These are phyloP conservation scores for Xiphophorus maculatus DNA, from an alignment of 2,113 vertebrate genomes.

Conservation along the genomic window DNA sequence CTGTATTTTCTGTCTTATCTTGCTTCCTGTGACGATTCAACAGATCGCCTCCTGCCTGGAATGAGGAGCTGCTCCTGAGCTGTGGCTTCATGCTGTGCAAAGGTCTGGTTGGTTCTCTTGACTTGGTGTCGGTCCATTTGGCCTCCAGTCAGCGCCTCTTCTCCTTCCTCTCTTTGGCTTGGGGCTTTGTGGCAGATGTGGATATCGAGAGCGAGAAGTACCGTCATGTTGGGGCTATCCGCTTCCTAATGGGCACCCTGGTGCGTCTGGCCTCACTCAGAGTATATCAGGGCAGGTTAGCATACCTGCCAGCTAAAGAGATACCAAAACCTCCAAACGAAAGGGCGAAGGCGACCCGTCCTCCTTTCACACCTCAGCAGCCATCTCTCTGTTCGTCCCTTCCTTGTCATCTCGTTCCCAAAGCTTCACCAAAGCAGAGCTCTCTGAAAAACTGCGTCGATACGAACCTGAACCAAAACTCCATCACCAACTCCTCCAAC, in stretches of 20 bases:
- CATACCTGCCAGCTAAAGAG: slow-evolving; percentile 81
- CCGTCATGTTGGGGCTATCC: slow-evolving; percentile 85
- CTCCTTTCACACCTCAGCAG: slow-evolving; percentile 42
- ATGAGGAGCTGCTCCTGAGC: slow-evolving; percentile 87
- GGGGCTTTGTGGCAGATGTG: slow-evolving; percentile 94
- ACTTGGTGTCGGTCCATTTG: slow-evolving; percentile 85
- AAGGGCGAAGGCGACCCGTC: slow-evolving; percentile 4
- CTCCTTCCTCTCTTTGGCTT: slow-evolving; percentile 89
- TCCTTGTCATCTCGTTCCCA: slow-evolving; percentile 54
- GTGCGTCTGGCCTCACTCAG: slow-evolving; percentile 81
- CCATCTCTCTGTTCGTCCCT: slow-evolving; percentile 56
- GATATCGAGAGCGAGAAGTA: slow-evolving; percentile 95
- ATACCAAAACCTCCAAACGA: slow-evolving; percentile 28
- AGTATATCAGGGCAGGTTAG: slow-evolving; percentile 84
- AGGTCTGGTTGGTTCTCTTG: slow-evolving; percentile 83
- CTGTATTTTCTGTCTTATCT: not conserved
- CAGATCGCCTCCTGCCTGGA: slow-evolving; percentile 84
- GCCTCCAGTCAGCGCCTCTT: slow-evolving; percentile 81
- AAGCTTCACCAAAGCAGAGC: slow-evolving; percentile 25
- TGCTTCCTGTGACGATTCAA: not conserved
- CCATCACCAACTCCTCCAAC: slow-evolving; percentile 18
- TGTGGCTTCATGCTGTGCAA: slow-evolving; percentile 89
- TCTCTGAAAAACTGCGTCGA: slow-evolving; percentile 25
- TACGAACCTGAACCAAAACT: slow-evolving; percentile 53
- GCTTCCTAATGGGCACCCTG: slow-evolving; percentile 90